Conservation (phyloP, 2,888 invertebrate species). For the Tetropium fuscum region DNA sequence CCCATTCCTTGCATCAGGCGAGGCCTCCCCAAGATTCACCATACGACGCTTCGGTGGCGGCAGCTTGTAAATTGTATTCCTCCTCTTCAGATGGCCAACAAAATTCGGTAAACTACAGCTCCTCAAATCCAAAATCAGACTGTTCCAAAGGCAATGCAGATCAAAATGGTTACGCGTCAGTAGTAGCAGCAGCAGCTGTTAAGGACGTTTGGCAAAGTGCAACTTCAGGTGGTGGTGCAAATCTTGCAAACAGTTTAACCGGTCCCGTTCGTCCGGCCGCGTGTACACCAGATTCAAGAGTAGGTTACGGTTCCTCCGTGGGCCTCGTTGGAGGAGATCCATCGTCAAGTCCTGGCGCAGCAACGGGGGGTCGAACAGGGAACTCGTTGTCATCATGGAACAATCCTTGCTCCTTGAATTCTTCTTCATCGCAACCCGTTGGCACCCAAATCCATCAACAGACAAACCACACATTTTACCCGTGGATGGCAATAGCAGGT, state of each 20-base stretch:
- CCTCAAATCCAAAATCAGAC: conserved; percentile 76
- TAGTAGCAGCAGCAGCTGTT: conserved; percentile 74
- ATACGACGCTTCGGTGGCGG: conserved; percentile 91
- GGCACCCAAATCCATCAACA: conserved; percentile 91
- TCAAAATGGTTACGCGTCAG: conserved; percentile 76
- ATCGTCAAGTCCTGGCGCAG: conserved; percentile 79
- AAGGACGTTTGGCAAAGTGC: conserved; percentile 79
- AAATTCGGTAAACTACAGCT: conserved; percentile 69
- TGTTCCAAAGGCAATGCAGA: conserved; percentile 77
- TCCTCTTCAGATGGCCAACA: conserved; percentile 74
- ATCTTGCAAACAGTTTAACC: conserved; percentile 73
- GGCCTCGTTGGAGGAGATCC: conserved; percentile 83
- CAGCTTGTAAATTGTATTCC: conserved; percentile 84
- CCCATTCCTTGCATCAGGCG: conserved; percentile 79
- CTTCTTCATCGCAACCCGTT: conserved; percentile 81
- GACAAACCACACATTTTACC: conserved; percentile 95
- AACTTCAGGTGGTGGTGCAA: conserved; percentile 74
- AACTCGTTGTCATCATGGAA: conserved; percentile 83
- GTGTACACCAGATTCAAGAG: conserved; percentile 89
- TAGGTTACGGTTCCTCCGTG: conserved; percentile 75
- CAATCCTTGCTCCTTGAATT: conserved; percentile 89
- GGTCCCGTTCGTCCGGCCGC: conserved; percentile 85
- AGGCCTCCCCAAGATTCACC: conserved; percentile 91
- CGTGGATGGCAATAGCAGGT: conserved; percentile 99
- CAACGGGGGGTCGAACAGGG: conserved; percentile 68